Conservation (phyloP, 30 jellyfish, hydroid and myxozoan genomes). For the Pseudorhiza aurosa region DNA sequence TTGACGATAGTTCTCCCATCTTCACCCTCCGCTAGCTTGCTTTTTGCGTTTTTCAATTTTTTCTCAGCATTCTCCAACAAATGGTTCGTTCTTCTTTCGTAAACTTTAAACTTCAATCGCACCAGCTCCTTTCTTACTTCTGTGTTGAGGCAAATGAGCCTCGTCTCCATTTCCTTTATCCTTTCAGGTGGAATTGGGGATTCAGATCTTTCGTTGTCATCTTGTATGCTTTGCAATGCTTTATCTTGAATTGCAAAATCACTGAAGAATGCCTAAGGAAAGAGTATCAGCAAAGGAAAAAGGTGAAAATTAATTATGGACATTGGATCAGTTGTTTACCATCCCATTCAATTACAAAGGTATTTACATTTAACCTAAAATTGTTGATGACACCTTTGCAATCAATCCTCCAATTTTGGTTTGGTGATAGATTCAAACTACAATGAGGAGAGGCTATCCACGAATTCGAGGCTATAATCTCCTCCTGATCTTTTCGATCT, state of each 20-base stretch:
- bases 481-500: too few relatives aligned
- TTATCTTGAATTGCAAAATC: conserved; percentile 16
- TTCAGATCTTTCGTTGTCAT: neutral
- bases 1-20: conserved; percentile 10
- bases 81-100: conserved; percentile 44
- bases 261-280: conserved; percentile 60
- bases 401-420: too few relatives aligned
- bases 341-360: too few relatives aligned
- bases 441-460: too few relatives aligned
- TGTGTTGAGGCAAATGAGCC: neutral
- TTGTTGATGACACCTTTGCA: too few relatives aligned
- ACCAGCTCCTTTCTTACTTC: conserved; percentile 23
- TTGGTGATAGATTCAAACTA: too few relatives aligned
- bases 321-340: too few relatives aligned
- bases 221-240: conserved; percentile 6
- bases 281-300: neutral
- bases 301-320: neutral
- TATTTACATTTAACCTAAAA: too few relatives aligned
- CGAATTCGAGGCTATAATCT: too few relatives aligned
- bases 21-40: conserved; percentile 28
- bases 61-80: conserved; percentile 59
- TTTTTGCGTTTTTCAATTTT: conserved; percentile 35
- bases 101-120: conserved; percentile 46
- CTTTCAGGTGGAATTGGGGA: neutral
- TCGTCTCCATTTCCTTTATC: conserved; percentile 12